These are phyloP conservation scores for Dipodomys merriami DNA, from an alignment of 2,113 vertebrate genomes.

Conservation along the genomic window DNA sequence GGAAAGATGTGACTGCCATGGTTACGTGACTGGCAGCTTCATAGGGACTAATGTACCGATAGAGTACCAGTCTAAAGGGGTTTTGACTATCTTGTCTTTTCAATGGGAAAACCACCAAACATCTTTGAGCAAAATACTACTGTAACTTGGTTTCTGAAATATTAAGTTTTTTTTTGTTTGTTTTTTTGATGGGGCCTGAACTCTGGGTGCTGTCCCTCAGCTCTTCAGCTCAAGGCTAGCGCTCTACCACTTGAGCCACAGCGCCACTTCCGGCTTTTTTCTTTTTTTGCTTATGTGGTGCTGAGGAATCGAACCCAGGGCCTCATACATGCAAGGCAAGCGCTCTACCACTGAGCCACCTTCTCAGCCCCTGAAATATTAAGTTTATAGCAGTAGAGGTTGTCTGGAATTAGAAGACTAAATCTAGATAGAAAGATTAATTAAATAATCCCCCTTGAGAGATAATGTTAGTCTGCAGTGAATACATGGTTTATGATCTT, in stretches of 20 bases:
- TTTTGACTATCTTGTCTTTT: slow-evolving; percentile 34
- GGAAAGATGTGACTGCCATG: neutral
- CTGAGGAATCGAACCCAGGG: no score
- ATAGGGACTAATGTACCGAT: neutral
- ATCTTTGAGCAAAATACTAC: slow-evolving; percentile 20
- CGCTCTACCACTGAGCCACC: no score
- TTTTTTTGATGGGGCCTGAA: no score
- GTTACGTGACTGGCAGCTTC: neutral
- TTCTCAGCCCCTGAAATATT: no score
- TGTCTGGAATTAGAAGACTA: neutral
- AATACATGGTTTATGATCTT: neutral
- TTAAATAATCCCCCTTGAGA: slow-evolving; percentile 14
- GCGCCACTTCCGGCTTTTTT: no score
- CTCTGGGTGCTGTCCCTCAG: no score
- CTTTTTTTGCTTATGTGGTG: no score
- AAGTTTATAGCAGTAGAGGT: neutral
- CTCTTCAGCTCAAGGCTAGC: no score
- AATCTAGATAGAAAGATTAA: slow-evolving; percentile 2
- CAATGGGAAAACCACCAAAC: slow-evolving; percentile 9
- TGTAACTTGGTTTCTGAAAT: slow-evolving; percentile 44
- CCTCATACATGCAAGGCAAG: no score
- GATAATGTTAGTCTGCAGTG: neutral
- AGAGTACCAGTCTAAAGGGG: neutral
- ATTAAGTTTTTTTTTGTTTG: no score
- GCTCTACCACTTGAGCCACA: no score